Evolutionary conservation across 2,797 vertebrate species (phyloP).

Genomic region (Furcifer pardalis): DNA sequence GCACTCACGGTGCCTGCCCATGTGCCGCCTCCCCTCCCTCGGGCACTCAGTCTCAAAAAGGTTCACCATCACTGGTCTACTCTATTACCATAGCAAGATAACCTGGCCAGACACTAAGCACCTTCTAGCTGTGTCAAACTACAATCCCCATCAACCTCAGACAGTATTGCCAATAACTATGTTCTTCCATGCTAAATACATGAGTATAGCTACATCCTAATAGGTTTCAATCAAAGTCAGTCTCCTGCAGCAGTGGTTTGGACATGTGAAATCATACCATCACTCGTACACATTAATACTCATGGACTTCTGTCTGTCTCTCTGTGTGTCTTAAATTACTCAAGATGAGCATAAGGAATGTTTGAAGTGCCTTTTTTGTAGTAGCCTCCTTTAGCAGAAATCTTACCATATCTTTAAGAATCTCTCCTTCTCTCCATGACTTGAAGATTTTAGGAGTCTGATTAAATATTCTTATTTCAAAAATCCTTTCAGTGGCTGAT

Average conservation of each 20-base stretch:
- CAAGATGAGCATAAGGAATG: too few relatives aligned
- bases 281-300: neutral
- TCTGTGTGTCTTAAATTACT: too few relatives aligned
- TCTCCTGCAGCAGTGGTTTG: neutral
- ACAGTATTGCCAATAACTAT: neutral
- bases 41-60: too few relatives aligned
- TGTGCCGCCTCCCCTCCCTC: too few relatives aligned
- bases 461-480: neutral
- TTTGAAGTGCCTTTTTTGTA: neutral
- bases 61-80: too few relatives aligned
- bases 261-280: neutral
- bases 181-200: neutral
- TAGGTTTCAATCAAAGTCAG: neutral
- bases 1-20: too few relatives aligned
- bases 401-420: neutral
- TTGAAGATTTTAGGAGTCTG: neutral
- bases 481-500: neutral
- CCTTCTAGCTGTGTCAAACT: neutral
- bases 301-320: neutral
- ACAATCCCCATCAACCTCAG: neutral
- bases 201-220: neutral
- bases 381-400: neutral
- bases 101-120: too few relatives aligned
- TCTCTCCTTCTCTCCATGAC: neutral
- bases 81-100: too few relatives aligned